A percentile compares a stretch with the other conserved stretches of the same genome.
These are phyloP conservation scores for Teleiodes luculella DNA, from an alignment of 2,888 invertebrate species.

Conservation along the genomic window DNA sequence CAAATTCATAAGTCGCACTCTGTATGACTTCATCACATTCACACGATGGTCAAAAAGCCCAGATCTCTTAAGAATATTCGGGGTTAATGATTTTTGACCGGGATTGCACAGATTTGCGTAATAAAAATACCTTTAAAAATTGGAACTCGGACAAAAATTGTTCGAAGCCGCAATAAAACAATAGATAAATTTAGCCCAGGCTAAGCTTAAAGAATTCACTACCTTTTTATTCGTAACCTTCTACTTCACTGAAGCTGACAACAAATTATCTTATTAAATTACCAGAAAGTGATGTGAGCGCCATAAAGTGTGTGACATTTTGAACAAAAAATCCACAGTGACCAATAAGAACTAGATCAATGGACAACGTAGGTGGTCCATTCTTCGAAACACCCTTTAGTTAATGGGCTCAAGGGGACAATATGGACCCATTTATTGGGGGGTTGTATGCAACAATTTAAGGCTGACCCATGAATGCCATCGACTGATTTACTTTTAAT, in stretches of 20 bases:
- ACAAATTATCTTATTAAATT: conserved; percentile 62
- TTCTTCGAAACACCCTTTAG: conserved; percentile 66
- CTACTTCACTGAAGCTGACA: conserved; percentile 32
- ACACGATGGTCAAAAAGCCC: too few relatives aligned
- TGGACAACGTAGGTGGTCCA: conserved; percentile 64
- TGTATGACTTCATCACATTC: too few relatives aligned
- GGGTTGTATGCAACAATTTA: conserved; percentile 51
- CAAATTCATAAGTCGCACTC: too few relatives aligned
- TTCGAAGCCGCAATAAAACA: too few relatives aligned
- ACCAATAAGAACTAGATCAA: conserved; percentile 59
- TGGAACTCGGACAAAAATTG: too few relatives aligned
- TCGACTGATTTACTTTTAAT: conserved; percentile 70
- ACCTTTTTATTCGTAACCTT: too few relatives aligned
- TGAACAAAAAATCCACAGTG: conserved; percentile 41
- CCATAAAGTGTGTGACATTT: conserved; percentile 33
- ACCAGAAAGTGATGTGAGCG: conserved; percentile 35
- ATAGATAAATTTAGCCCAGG: too few relatives aligned
- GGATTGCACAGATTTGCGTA: too few relatives aligned
- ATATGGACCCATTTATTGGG: conserved; percentile 46
- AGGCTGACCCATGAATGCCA: conserved; percentile 54
- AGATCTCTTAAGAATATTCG: too few relatives aligned
- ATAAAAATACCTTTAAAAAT: too few relatives aligned
- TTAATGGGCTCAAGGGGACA: conserved; percentile 47
- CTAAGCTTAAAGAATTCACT: too few relatives aligned
- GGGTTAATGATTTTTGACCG: too few relatives aligned